phyloP scores from a whole-genome alignment of 2,113 vertebrate genomes.

The Benitochromis conjunctus region DNA sequence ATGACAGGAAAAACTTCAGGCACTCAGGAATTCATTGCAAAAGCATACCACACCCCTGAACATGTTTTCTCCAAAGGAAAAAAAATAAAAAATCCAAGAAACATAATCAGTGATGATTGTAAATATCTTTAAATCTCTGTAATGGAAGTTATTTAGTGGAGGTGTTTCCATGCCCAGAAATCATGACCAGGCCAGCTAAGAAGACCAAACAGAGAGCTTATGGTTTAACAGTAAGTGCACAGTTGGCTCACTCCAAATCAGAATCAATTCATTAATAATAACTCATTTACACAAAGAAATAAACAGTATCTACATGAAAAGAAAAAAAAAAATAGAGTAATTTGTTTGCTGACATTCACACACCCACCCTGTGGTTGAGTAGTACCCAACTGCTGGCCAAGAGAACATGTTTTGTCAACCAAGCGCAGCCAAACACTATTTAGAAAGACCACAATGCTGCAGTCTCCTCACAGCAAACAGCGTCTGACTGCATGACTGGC shows the following conservation, averaged over 20 bases:
- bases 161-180: neutral
- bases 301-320: neutral
- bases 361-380: slow-evolving; percentile 45
- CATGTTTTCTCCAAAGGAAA: neutral
- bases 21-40: neutral
- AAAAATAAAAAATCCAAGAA: neutral
- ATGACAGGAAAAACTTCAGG: neutral
- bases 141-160: neutral
- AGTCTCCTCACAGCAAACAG: slow-evolving; percentile 13
- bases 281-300: neutral
- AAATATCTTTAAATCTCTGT: neutral
- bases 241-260: neutral
- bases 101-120: neutral
- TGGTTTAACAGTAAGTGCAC: neutral
- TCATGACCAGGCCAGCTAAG: neutral
- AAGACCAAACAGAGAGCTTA: neutral
- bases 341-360: neutral
- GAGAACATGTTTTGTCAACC: slow-evolving; percentile 38
- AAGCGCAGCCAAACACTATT: slow-evolving; percentile 48
- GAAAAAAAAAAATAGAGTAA: neutral
- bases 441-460: slow-evolving; percentile 52
- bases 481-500: neutral
- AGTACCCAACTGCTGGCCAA: slow-evolving; percentile 32
- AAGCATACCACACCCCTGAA: neutral
- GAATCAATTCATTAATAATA: neutral